Base-by-base conservation (phyloP, 2,113 vertebrate species). In the Oenanthe melanoleuca region DNA sequence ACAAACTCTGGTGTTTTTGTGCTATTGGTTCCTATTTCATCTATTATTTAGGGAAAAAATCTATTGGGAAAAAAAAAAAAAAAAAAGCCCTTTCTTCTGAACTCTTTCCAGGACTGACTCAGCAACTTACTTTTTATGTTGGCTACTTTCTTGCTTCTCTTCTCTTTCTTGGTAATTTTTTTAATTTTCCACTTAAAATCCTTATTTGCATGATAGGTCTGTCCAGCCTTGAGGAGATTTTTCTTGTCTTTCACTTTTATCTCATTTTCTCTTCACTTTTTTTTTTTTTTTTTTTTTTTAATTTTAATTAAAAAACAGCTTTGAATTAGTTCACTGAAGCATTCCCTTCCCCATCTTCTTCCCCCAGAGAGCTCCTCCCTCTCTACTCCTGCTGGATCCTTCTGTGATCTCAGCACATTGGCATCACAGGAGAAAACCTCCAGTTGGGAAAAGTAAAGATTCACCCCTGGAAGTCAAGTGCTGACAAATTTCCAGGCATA, bases 231-330 rank as follows among this genome's bases (percentile, higher is more conserved):
- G 52, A 97, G 97, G 94, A 90, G 53, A 94, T 95, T 97, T 91
- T 96, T 87, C 97, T 97, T 97, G 96, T 97, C 97, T 98, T 96
- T 97, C 82, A 95, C 95, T 98, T 97, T 97, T 95, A 98, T 97
- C 98, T 96, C 92, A 72, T 86, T 96, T 50, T 86, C 29, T 57
- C 64, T 61, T 86, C 42, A 23, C 14, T 53, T 65, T 63, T 45
- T 34, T 77, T 66, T 37, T 63, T 45, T 37, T 37, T 37, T 37
- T 37, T 37, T 37, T 37, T 44, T 49, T 66, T 67, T 37, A 47
- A 47, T 57, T 59, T 45, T 28, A 95, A 95, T 95, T 95, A 95
- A 93, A 94, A 86, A 21, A 0, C 86, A 92, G 38, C 38, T 90
- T 86, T 60, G 64, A 93, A 95, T 89, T 88, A 88, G 86, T 81